These are phyloP conservation scores for Heterochromis multidens DNA, from an alignment of 2,113 vertebrate species.

Conservation along the genomic window DNA sequence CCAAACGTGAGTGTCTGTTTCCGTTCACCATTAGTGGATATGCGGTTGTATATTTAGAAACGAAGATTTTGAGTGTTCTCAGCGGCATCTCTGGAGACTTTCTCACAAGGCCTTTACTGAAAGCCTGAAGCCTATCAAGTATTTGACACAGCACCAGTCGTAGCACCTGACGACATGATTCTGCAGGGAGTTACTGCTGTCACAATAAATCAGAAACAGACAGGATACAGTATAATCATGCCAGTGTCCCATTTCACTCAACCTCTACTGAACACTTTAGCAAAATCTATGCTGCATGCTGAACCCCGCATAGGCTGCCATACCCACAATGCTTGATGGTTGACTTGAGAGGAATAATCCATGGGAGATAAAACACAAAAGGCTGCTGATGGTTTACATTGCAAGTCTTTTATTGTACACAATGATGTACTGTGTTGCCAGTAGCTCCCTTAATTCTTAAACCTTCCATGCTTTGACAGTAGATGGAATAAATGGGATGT, in stretches of 20 bases:
- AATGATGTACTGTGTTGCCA: slow-evolving; percentile 18
- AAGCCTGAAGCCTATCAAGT: slow-evolving; percentile 57
- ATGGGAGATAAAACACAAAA: slow-evolving; percentile 39
- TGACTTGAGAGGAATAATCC: slow-evolving; percentile 67
- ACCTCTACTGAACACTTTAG: slow-evolving; percentile 18
- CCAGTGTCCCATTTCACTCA: slow-evolving; percentile 55
- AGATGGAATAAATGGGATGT: slow-evolving; percentile 18
- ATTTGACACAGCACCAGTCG: slow-evolving; percentile 42
- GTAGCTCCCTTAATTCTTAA: slow-evolving; percentile 23
- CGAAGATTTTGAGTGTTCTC: slow-evolving; percentile 51
- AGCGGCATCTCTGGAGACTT: slow-evolving; percentile 45
- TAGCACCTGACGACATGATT: slow-evolving; percentile 65
- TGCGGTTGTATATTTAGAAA: slow-evolving; percentile 51
- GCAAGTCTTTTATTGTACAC: slow-evolving; percentile 19
- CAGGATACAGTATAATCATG: slow-evolving; percentile 65
- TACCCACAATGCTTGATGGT: slow-evolving; percentile 61
- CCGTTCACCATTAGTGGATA: slow-evolving; percentile 35
- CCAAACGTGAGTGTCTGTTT: slow-evolving; percentile 9
- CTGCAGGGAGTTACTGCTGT: slow-evolving; percentile 66
- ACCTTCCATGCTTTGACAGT: slow-evolving; percentile 18
- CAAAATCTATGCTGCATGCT: slow-evolving; percentile 1
- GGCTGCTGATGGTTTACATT: slow-evolving; percentile 40
- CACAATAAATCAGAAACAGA: slow-evolving; percentile 65
- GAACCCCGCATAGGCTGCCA: neutral
- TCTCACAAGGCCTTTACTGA: slow-evolving; percentile 51